Base-by-base conservation (phyloP, 2,797 vertebrate genomes). In the Mus spretus region DNA sequence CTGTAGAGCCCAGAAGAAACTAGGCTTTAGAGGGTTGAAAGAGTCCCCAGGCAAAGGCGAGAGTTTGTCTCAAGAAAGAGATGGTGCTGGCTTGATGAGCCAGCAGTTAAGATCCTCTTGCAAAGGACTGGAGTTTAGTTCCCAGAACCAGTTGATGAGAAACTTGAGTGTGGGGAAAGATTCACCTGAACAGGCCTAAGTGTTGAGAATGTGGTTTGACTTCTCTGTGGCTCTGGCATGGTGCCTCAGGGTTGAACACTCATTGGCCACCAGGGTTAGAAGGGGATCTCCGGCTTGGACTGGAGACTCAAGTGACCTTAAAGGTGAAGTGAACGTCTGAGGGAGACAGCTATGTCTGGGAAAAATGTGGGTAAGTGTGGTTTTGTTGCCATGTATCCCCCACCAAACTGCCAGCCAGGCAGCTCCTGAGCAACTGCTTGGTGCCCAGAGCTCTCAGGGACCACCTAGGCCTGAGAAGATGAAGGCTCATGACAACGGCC, bases 371-470 rank as follows among this genome's bases (percentile, higher is more conserved):
- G n/a, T 31, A 77, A 78, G 44, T 44, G n/a, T 47, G 22, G 34
- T 10, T 34, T 9, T 2, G 0, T 31, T 40, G 8, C 55, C 14
- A 0, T 19, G 1, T 8, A 0, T 37, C 12, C 1, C 31, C 57
- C 44, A 17, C n/a, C 34, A 11, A 22, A 13, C 65, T 89, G 57
- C 93, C 24, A 1, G 75, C 22, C 28, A 81, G 80, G 44, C 26
- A 6, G 1, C 24, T 84, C 15, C 31, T 14, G 53, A 67, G 34
- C 14, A 53, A 10, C 24, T 28, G n/a, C 20, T 6, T 65, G n/a
- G 15, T 47, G 5, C 70, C 0, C 1, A 57, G 15, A 0, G 28
- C 26, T 34, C 6, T 63, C 11, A 59, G 19, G 4, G 34, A 6
- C 57, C 3, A 12, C 47, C 11, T 65, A n/a, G 26, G 24, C 44